A percentile compares a stretch with the other conserved stretches of the same genome.
These are phyloP conservation scores for Macrobrachium nipponense DNA, from an alignment of 1,140 invertebrate genomes.

Conservation along the genomic window DNA sequence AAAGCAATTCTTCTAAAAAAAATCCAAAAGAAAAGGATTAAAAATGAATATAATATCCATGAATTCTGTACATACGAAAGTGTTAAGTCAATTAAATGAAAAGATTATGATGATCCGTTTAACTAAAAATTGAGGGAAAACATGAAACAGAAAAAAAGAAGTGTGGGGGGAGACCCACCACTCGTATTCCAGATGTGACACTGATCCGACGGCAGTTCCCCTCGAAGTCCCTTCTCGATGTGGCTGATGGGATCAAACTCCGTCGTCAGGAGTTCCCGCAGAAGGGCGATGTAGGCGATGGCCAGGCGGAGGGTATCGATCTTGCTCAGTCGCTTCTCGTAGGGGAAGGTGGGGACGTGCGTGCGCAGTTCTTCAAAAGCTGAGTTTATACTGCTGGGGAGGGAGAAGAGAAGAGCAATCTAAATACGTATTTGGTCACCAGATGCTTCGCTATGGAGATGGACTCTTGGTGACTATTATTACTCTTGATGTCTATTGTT, in stretches of 20 bases:
- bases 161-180: slow-evolving; percentile 83
- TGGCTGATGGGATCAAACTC: slow-evolving; percentile 90
- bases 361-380: slow-evolving; percentile 95
- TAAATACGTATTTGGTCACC: not conserved
- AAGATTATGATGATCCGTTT: not conserved
- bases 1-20: too few relatives aligned
- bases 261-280: slow-evolving; percentile 86
- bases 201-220: slow-evolving; percentile 84
- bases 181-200: slow-evolving; percentile 95
- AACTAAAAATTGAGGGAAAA: slow-evolving; percentile 65
- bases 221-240: slow-evolving; percentile 90
- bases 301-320: slow-evolving; percentile 96
- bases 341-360: slow-evolving; percentile 98
- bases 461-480: too few relatives aligned
- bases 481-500: too few relatives aligned
- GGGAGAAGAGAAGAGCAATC: slow-evolving; percentile 8
- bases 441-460: too few relatives aligned
- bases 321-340: slow-evolving; percentile 96
- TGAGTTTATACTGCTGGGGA: slow-evolving; percentile 88
- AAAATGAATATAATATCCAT: too few relatives aligned
- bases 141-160: slow-evolving; percentile 21
- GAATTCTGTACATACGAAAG: too few relatives aligned
- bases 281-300: slow-evolving; percentile 96
- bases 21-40: too few relatives aligned
- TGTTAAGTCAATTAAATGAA: not conserved